phyloP scores from a whole-genome alignment of 2,888 invertebrate species.

The Dolichomitus sp. region DNA sequence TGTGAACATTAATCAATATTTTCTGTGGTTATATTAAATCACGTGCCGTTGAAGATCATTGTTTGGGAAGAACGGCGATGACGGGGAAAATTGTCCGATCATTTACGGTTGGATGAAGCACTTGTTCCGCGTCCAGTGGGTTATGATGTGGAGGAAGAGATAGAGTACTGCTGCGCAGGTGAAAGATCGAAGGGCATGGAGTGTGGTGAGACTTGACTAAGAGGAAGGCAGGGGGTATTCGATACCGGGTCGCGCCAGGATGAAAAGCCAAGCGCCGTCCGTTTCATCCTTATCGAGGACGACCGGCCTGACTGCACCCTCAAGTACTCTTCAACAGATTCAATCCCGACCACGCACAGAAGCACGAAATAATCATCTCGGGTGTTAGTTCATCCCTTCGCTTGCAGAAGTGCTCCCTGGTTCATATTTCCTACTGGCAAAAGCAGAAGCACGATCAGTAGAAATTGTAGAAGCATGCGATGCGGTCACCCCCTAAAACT shows the following conservation, averaged over 20 bases:
- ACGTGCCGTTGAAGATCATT: conserved; percentile 51
- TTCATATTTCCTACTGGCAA: conserved; percentile 68
- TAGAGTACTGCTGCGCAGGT: conserved; percentile 1
- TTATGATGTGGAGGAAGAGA: conserved; percentile 26
- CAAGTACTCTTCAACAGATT: conserved; percentile 84
- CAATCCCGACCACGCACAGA: conserved; percentile 78
- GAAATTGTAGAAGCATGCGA: conserved; percentile 8
- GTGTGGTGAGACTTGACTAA: conserved; percentile 52
- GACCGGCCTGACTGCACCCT: conserved; percentile 78
- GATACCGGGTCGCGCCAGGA: conserved; percentile 69
- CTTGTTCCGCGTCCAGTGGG: conserved; percentile 68
- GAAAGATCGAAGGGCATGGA: conserved; percentile 4
- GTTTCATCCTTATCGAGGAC: conserved; percentile 76
- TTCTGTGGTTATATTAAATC: neutral
- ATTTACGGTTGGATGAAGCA: conserved; percentile 82
- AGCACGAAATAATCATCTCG: conserved; percentile 83
- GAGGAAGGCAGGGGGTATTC: conserved; percentile 54
- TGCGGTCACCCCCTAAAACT: conserved; percentile 38
- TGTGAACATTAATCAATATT: neutral
- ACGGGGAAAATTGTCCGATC: conserved; percentile 83
- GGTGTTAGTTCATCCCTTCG: conserved; percentile 80
- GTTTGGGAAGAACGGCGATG: conserved; percentile 77
- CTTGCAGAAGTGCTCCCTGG: conserved; percentile 76
- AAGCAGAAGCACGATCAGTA: conserved; percentile 12
- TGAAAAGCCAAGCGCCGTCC: conserved; percentile 79